Conservation (phyloP, 2,113 vertebrate genomes). For the Xenopus laevis region DNA sequence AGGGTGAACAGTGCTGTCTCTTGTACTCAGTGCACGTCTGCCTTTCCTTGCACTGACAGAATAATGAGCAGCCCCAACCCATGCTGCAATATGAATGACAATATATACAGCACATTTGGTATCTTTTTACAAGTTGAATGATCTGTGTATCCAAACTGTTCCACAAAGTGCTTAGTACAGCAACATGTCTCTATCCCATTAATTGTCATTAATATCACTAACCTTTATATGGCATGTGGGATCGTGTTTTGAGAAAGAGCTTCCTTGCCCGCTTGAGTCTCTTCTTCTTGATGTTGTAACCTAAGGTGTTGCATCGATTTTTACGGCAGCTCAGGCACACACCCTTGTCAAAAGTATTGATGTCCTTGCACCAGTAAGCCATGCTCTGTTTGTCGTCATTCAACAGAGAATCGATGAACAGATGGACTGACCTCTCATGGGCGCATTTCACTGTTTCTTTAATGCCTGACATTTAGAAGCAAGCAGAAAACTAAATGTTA, state of each 20-base stretch:
- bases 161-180: too few species aligned
- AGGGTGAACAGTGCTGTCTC: too few species aligned
- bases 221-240: constrained; percentile 86
- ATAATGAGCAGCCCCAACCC: too few species aligned
- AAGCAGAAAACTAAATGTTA: not conserved
- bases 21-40: too few species aligned
- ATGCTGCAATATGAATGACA: too few species aligned
- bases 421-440: constrained; percentile 87
- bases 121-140: too few species aligned
- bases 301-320: constrained; percentile 83
- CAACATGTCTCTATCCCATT: too few species aligned
- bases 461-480: constrained; percentile 66
- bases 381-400: constrained; percentile 73
- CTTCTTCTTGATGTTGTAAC: constrained; percentile 76
- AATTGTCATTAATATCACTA: constrained; percentile 53
- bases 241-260: constrained; percentile 80
- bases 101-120: too few species aligned
- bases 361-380: constrained; percentile 80
- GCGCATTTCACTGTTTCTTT: constrained; percentile 87
- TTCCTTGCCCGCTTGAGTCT: constrained; percentile 58
- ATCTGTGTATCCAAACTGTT: too few species aligned
- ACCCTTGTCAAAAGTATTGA: constrained; percentile 79
- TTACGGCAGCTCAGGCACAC: constrained; percentile 82
- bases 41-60: too few species aligned
- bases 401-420: constrained; percentile 88